Conservation (phyloP, 1,140 invertebrate species). For the Penaeus chinensis region DNA sequence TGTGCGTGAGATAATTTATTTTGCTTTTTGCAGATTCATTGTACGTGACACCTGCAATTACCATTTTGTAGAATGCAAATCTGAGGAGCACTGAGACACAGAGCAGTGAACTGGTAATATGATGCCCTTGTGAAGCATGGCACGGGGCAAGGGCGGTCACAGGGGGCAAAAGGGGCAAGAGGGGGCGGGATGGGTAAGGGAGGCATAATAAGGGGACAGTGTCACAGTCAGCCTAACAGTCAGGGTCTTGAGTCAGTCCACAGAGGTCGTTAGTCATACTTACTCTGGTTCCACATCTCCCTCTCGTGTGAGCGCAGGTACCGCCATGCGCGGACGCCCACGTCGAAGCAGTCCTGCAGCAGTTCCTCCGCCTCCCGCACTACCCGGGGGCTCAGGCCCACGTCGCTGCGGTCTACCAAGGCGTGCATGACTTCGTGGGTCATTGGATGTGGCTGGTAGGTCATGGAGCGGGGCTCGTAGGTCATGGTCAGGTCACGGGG, state of each 20-base stretch:
- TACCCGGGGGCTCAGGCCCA: slow-evolving; percentile 48
- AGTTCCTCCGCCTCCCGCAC: slow-evolving; percentile 60
- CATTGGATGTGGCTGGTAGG: slow-evolving; percentile 17
- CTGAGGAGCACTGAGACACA: too few relatives aligned
- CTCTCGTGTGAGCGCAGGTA: slow-evolving; percentile 58
- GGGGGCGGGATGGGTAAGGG: background rate
- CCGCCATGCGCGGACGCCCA: slow-evolving; percentile 60
- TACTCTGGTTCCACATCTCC: slow-evolving; percentile 48
- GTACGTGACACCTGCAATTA: too few relatives aligned
- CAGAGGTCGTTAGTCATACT: slow-evolving; percentile 52
- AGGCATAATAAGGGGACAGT: background rate
- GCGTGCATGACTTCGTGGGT: slow-evolving; percentile 55
- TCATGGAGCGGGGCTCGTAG: background rate
- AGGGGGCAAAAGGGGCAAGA: background rate
- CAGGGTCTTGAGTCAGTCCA: background rate
- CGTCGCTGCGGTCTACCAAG: slow-evolving; percentile 55
- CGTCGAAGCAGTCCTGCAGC: slow-evolving; percentile 59
- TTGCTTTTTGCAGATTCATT: too few relatives aligned
- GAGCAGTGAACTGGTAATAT: too few relatives aligned
- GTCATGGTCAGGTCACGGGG: background rate
- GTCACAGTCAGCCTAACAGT: background rate
- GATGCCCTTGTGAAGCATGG: too few relatives aligned
- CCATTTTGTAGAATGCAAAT: too few relatives aligned
- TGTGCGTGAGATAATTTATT: too few relatives aligned
- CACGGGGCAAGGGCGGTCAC: background rate